Conservation (phyloP, 2,797 vertebrate genomes). For the Bradypodion pumilum region DNA sequence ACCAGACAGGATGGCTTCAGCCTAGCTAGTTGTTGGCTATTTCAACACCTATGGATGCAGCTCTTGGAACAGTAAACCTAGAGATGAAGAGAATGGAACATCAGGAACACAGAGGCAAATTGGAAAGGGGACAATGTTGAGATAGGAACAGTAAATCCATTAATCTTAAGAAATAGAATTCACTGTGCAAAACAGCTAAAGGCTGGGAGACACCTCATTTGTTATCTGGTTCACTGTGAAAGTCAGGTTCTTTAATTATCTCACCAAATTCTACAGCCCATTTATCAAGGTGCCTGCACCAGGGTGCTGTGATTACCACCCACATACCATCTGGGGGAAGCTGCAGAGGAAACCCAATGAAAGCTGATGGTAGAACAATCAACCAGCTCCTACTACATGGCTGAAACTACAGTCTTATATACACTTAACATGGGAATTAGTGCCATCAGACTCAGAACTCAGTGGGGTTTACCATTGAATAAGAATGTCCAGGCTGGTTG, state of each 20-base stretch:
- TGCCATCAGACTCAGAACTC: not conserved
- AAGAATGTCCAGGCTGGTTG: not conserved
- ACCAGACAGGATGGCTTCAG: fast-evolving
- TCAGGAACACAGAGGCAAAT: not conserved
- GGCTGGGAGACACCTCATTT: slow-evolving; percentile 73
- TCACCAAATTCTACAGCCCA: slow-evolving; percentile 74
- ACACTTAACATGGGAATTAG: not conserved
- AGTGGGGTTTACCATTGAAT: not conserved
- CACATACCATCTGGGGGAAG: slow-evolving; percentile 58
- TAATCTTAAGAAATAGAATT: slow-evolving; percentile 71
- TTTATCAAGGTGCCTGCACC: slow-evolving; percentile 71
- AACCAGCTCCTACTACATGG: not conserved
- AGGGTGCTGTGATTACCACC: slow-evolving; percentile 67
- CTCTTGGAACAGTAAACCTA: not conserved
- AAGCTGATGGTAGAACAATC: fast-evolving
- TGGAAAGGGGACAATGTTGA: slow-evolving; percentile 56
- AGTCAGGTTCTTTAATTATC: slow-evolving; percentile 76
- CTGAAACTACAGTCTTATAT: not conserved
- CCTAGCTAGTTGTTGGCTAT: not conserved
- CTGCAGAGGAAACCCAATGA: fast-evolving
- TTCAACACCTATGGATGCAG: not conserved
- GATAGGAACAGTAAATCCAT: slow-evolving; percentile 70
- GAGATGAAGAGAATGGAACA: slow-evolving; percentile 36
- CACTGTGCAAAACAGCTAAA: slow-evolving; percentile 53
- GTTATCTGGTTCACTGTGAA: slow-evolving; percentile 73